Evolutionary conservation across 30 jellyfish, hydroid and myxozoan species (phyloP), one percentile per base, ranked within the genome.

Genomic region (Thelohanellus kitauei): DNA sequence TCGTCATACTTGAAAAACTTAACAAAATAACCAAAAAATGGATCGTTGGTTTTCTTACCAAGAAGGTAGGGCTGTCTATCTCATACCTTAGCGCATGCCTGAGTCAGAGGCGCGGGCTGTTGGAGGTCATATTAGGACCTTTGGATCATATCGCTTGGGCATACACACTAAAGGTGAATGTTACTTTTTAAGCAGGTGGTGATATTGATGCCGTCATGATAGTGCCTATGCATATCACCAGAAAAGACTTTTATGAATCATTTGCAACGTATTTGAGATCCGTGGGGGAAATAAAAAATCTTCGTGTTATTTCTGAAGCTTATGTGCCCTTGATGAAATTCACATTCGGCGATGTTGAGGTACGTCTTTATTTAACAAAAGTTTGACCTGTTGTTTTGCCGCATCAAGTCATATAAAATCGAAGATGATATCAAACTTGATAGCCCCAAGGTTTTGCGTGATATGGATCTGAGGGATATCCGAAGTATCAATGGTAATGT

Each of bases 111-210:
- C 91, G 15, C 55, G 53, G 33, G 56, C 48, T 46, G 87, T 71
- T 54, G 95, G 95, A 23, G 95, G 95, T 1, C 65, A 75, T 33
- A 56, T 75, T 32, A 57, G 65, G 44, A 75, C 95, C 9, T 75
- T 75, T 56, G 95, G 95, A 12, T 75, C 95, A 3, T 75, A 62
- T 38, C 58, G 95, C 22, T 84, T 75, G 31, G 95, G 95, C 17
- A 87, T 75, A 16, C 95, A 75, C 65, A 75, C 95, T 20, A 75
- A 58, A 75, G 95, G 91, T 60, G 49, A 45, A 0, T 11, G 38
- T 29, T 9, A 9, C 38, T 9, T 29, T 29, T 29, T 29, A 10
- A 29, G n/a, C 47, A 71, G 91, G 95, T 8, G 95, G 87, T 50
- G 95, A 75, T 54, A 75, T 75, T 51, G 95, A 75, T 37, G 64